A percentile compares a stretch with the other conserved stretches of the same genome.
phyloP scores from a whole-genome alignment of 2,888 invertebrate species.

The Cheilosia grossa region DNA sequence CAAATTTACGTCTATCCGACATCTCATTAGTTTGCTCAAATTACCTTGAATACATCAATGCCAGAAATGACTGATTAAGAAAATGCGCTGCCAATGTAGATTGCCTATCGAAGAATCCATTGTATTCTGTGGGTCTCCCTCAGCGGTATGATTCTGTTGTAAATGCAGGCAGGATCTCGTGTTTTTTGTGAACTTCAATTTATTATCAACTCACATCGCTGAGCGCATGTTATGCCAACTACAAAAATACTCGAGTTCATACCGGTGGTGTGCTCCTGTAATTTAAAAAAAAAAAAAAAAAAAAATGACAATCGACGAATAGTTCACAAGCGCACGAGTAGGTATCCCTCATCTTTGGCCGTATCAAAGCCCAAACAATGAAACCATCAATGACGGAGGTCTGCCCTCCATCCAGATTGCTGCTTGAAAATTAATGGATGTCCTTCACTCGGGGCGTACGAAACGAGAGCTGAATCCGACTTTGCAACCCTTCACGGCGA shows the following conservation, averaged over 20 bases:
- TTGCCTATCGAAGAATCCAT: slow-evolving; percentile 71
- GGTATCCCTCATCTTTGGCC: slow-evolving; percentile 33
- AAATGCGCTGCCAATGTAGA: slow-evolving; percentile 69
- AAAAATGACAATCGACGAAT: slow-evolving; percentile 69
- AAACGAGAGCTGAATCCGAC: slow-evolving; percentile 16
- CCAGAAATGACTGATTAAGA: slow-evolving; percentile 73
- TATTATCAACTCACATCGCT: slow-evolving; percentile 71
- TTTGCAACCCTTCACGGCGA: slow-evolving; percentile 19
- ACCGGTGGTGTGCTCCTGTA: slow-evolving; percentile 44
- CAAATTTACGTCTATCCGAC: slow-evolving; percentile 71
- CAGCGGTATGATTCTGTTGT: slow-evolving; percentile 31
- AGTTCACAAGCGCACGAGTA: slow-evolving; percentile 56
- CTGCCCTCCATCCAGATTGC: slow-evolving; percentile 9
- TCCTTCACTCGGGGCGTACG: slow-evolving; percentile 44
- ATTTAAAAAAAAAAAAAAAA: not conserved
- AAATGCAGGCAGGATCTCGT: slow-evolving; percentile 29
- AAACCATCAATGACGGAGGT: slow-evolving; percentile 70
- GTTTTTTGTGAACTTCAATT: slow-evolving; percentile 69
- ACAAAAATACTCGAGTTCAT: not conserved
- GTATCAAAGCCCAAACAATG: slow-evolving; percentile 72
- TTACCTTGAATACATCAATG: slow-evolving; percentile 72
- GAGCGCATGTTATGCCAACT: slow-evolving; percentile 44
- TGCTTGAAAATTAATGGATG: slow-evolving; percentile 56
- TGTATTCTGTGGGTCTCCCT: slow-evolving; percentile 39
- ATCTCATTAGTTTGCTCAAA: slow-evolving; percentile 74